Evolutionary conservation across 2,888 invertebrate genomes (phyloP), one percentile per base, ranked within the genome.

Genomic region (Zonitis immaculata): DNA sequence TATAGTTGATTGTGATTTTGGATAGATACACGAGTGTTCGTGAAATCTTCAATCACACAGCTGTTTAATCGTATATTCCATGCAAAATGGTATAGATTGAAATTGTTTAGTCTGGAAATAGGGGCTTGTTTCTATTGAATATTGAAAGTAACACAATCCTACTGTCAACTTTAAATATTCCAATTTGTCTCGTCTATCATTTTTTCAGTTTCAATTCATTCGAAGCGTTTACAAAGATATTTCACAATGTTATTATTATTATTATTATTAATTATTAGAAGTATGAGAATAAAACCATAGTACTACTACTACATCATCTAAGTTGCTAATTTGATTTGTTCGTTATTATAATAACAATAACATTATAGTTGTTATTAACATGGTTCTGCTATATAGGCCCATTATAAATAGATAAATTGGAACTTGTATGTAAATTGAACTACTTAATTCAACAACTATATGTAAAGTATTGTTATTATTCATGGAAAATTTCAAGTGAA

Each of bases 391-490:
- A n/a, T n/a, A n/a, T 28, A 1, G n/a, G 11, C n/a, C 28, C 28
- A 42, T n/a, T n/a, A n/a, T n/a, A 45, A 20, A 16, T 12, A 26
- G 35, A 16, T 44, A 48, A 52, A 20, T 27, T 28, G 48, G 27
- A 18, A 48, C 48, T 52, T 48, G 44, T 52, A 52, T 52, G 52
- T 30, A 52, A 30, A 52, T 52, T 52, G 22, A 20, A 22, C 18
- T 42, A 45, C 6, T 32, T 3, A 14, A 6, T 7, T 6, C 14
- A 32, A 32, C 7, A 14, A 32, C 1, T 14, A 4, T 14, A 14
- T 30, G 12, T n/a, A 11, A 39, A 18, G 11, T 20, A 20, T n/a
- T n/a, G 18, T 1, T 39, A 18, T 1, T 39, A 18, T 3, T 9
- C 11, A n/a, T 39, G 1, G 18, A 39, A 6, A 9, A 4, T 18